These are phyloP conservation scores for Parazoanthus atlanticus DNA, from an alignment of 92 coral and sea anemone genomes.

Conservation along the genomic window DNA sequence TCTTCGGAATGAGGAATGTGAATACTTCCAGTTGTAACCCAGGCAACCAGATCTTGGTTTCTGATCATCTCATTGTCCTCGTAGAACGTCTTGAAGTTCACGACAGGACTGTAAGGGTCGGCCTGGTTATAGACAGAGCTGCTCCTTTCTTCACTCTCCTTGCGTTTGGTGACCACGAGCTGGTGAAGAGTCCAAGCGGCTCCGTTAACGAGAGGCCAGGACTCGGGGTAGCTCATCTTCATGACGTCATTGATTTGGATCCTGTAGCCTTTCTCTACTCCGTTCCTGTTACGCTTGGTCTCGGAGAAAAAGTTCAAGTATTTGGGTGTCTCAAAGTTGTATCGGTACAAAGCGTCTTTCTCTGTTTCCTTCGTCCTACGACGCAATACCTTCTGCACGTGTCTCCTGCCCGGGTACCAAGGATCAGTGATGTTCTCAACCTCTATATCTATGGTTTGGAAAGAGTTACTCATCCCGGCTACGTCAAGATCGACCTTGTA, in stretches of 20 bases:
- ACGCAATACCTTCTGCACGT: slow-evolving; percentile 62
- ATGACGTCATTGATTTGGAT: slow-evolving; percentile 67
- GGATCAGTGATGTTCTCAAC: slow-evolving; percentile 64
- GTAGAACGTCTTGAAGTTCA: slow-evolving; percentile 45
- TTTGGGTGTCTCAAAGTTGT: slow-evolving; percentile 71
- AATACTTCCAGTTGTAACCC: slow-evolving; percentile 60
- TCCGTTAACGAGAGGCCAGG: slow-evolving; percentile 63
- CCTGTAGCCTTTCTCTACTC: slow-evolving; percentile 73
- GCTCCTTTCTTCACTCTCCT: slow-evolving; percentile 67
- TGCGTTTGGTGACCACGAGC: slow-evolving; percentile 73
- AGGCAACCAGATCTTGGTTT: slow-evolving; percentile 66
- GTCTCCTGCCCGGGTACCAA: slow-evolving; percentile 57
- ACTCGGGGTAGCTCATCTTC: slow-evolving; percentile 75
- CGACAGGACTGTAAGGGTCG: slow-evolving; percentile 71
- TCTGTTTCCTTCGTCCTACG: slow-evolving; percentile 62
- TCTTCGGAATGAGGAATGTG: slow-evolving; percentile 72
- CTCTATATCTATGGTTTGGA: slow-evolving; percentile 56
- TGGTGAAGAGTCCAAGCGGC: slow-evolving; percentile 69
- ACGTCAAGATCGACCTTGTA: slow-evolving; percentile 80
- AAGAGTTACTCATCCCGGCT: slow-evolving; percentile 72
- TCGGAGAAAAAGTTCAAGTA: slow-evolving; percentile 71
- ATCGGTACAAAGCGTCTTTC: slow-evolving; percentile 68
- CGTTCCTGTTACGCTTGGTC: slow-evolving; percentile 50
- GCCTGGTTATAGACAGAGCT: slow-evolving; percentile 71
- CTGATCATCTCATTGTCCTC: slow-evolving; percentile 55